Conservation (phyloP, 2,888 invertebrate genomes). For the Syrphus vitripennis region DNA sequence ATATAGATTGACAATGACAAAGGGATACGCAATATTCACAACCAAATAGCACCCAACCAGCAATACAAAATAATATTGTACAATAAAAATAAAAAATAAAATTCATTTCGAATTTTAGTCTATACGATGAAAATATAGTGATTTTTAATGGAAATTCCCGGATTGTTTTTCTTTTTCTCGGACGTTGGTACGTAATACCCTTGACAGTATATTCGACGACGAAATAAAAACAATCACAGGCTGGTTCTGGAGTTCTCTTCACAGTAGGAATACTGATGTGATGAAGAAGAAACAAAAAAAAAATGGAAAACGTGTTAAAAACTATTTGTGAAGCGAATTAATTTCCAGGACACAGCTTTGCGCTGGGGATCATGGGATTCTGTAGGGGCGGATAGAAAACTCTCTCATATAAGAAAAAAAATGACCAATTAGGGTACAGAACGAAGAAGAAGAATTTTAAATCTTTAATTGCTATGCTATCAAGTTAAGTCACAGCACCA, state of each 20-base stretch:
- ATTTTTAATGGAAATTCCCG: slow-evolving; percentile 62
- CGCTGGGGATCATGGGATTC: slow-evolving; percentile 44
- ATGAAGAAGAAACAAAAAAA: slow-evolving; percentile 46
- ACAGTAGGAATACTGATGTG: not conserved
- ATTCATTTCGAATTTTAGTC: slow-evolving; percentile 53
- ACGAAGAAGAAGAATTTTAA: slow-evolving; percentile 29
- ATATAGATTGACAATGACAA: slow-evolving; percentile 1
- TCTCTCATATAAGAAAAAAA: slow-evolving; percentile 26
- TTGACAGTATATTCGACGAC: slow-evolving; percentile 30
- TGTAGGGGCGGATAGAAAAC: not conserved
- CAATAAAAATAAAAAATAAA: slow-evolving; percentile 17
- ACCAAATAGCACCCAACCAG: not conserved
- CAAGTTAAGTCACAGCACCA: slow-evolving; percentile 15
- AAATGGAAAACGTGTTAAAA: slow-evolving; percentile 64
- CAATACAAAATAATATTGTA: slow-evolving; percentile 12
- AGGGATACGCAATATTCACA: slow-evolving; percentile 30
- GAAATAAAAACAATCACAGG: not conserved
- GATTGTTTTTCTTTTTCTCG: slow-evolving; percentile 40
- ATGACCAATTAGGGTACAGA: slow-evolving; percentile 42
- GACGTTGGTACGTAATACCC: slow-evolving; percentile 33
- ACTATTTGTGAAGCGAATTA: slow-evolving; percentile 64
- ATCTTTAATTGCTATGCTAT: slow-evolving; percentile 30
- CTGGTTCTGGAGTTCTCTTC: not conserved
- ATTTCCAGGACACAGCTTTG: slow-evolving; percentile 37
- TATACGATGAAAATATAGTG: slow-evolving; percentile 7